Conservation (phyloP, 2,888 invertebrate species). For the Gymnoscelis rufifasciata region DNA sequence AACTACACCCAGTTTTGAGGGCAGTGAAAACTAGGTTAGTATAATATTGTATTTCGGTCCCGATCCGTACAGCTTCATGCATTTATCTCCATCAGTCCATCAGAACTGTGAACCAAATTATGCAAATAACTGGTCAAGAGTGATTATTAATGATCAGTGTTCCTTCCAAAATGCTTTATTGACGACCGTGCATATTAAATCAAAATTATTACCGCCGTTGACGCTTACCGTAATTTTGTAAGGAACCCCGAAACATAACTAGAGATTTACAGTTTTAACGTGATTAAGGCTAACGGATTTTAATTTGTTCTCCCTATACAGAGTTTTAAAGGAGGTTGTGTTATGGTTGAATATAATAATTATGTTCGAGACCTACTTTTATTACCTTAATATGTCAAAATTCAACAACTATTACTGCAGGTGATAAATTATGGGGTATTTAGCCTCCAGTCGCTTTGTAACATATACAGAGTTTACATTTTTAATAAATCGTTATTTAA, state of each 20-base stretch:
- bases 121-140: conserved; percentile 41
- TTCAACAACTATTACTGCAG: neutral
- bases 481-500: too few species aligned
- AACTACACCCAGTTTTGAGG: neutral
- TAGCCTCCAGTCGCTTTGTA: neutral
- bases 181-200: conserved; percentile 14
- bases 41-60: conserved; percentile 49
- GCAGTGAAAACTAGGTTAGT: conserved; percentile 42
- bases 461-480: too few species aligned
- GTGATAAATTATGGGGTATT: neutral
- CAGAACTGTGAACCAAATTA: conserved; percentile 43
- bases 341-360: conserved; percentile 11
- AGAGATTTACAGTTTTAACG: conserved; percentile 30
- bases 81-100: conserved; percentile 65
- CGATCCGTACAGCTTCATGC: conserved; percentile 55
- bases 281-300: conserved; percentile 36
- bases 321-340: conserved; percentile 20
- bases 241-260: conserved; percentile 30
- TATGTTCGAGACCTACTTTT: conserved; percentile 13
- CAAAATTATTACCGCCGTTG: conserved; percentile 16
- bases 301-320: conserved; percentile 32
- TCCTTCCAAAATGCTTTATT: conserved; percentile 14
- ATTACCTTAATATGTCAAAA: conserved; percentile 14
- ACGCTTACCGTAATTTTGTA: conserved; percentile 11
- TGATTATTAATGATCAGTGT: conserved; percentile 23